phyloP scores from a whole-genome alignment of 1,140 invertebrate genomes.

The Notospermus geniculatus region DNA sequence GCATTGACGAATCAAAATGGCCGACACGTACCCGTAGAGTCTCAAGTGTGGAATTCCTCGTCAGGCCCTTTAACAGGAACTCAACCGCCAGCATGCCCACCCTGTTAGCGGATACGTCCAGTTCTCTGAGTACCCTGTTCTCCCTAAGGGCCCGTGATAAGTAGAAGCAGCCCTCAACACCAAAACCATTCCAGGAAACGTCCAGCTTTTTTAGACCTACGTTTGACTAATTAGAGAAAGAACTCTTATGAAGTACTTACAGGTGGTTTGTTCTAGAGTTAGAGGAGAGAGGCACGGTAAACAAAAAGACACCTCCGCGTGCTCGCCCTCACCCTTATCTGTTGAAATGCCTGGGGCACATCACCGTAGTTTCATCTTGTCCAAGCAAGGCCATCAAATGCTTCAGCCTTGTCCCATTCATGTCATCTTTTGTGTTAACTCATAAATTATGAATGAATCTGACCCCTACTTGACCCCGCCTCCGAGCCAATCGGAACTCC shows the following conservation, averaged over 20 bases:
- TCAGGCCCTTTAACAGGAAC: conserved; percentile 38
- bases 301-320: no score
- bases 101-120: conserved; percentile 43
- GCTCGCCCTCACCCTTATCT: no score
- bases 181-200: conserved; percentile 48
- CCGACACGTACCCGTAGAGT: conserved; percentile 28
- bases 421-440: no score
- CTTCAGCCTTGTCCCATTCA: no score
- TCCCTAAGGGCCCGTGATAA: conserved; percentile 29
- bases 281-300: no score
- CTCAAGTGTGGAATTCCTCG: conserved; percentile 35
- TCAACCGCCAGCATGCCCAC: conserved; percentile 40
- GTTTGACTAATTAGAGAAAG: conserved; percentile 28
- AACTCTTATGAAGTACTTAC: background rate
- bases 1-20: no score
- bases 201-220: conserved; percentile 29
- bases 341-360: no score
- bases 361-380: no score
- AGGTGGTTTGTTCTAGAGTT: background rate
- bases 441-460: no score
- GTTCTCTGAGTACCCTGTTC: conserved; percentile 32
- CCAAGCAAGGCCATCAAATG: no score
- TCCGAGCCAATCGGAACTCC: no score
- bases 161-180: conserved; percentile 42
- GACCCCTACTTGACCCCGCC: no score